These are phyloP conservation scores for Zonitis immaculata DNA, from an alignment of 2,888 invertebrate species.

Conservation along the genomic window DNA sequence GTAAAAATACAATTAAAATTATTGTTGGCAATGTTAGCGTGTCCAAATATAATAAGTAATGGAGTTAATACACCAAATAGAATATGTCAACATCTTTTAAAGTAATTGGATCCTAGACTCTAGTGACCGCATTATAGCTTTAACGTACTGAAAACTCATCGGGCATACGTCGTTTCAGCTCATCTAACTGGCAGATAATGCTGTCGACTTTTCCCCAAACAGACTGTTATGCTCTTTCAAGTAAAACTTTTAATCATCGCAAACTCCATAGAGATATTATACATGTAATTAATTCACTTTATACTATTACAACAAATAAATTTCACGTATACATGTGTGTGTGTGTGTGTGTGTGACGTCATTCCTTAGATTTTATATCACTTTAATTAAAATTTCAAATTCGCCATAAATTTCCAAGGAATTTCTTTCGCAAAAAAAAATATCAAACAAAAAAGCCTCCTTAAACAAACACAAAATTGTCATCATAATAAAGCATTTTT, in stretches of 20 bases:
- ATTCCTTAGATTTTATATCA: background rate
- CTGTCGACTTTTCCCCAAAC: background rate
- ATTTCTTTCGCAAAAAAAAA: constrained; percentile 14
- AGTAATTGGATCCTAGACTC: constrained; percentile 23
- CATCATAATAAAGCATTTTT: constrained; percentile 24
- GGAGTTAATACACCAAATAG: constrained; percentile 22
- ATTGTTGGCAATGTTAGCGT: constrained; percentile 9
- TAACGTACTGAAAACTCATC: constrained; percentile 29
- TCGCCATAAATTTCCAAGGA: constrained; percentile 6
- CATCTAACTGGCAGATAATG: constrained; percentile 7
- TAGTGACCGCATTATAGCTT: constrained; percentile 21
- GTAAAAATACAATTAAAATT: constrained; percentile 10
- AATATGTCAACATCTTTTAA: constrained; percentile 27
- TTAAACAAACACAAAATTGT: constrained; percentile 19
- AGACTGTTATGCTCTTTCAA: constrained; percentile 8
- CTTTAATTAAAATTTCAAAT: constrained; percentile 13
- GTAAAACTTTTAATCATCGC: background rate
- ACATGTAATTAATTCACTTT: background rate
- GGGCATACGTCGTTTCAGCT: constrained; percentile 21
- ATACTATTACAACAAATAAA: background rate
- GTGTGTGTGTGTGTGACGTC: too few species aligned
- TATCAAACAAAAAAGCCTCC: constrained; percentile 17
- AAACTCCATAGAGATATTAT: background rate
- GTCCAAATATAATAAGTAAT: constrained; percentile 24
- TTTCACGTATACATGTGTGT: too few species aligned